Base-by-base conservation (phyloP, 2,113 vertebrate genomes). In the Echinops telfairi region DNA sequence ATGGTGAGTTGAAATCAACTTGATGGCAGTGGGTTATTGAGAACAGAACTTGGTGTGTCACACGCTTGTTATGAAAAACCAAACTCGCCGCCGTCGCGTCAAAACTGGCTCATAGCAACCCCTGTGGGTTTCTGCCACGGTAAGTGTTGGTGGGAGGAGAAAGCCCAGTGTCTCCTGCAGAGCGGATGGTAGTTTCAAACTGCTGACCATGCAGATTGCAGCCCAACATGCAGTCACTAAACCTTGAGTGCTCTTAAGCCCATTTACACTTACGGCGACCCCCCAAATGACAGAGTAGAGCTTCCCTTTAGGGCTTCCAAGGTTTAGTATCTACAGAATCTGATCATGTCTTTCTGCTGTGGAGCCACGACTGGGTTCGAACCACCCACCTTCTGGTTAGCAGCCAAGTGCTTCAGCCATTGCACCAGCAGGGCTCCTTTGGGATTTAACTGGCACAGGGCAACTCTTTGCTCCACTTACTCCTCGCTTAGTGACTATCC, bases 401-500 rank as follows among this genome's bases (percentile, higher is more conserved):
- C 15, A 71, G 70, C 3, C n/a, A 9, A 17, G 70, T 6, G 17
- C 70, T 71, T 71, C n/a, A 62, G 5, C n/a, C 17, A 20, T 16
- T 71, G n/a, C 17, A 71, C 70, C 70, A 71, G 16, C 19, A 73
- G 33, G 71, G 1, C 4, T 23, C 71, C 33, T 36, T 73, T 2
- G 40, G 60, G 57, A 25, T 22, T 36, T n/a, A 17, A 14, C 1
- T 14, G 2, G 1, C 2, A 1, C 0, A 0, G 5, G 6, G 33
- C 4, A 4, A 58, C 68, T 5, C 43, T 40, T 40, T 20, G 57
- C 68, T 15, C 9, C 66, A 68, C 29, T 29, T 15, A 31, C 62
- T 25, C 62, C 62, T 27, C 62, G 27, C 62, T 64, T 64, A 25
- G 8, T 25, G 23, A 64, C 62, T 64, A 64, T 27, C 62, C 62